Evolutionary conservation across 2,888 invertebrate species (phyloP), one percentile per base, ranked within the genome.

Genomic region (Cataglyphis altisquamis): DNA sequence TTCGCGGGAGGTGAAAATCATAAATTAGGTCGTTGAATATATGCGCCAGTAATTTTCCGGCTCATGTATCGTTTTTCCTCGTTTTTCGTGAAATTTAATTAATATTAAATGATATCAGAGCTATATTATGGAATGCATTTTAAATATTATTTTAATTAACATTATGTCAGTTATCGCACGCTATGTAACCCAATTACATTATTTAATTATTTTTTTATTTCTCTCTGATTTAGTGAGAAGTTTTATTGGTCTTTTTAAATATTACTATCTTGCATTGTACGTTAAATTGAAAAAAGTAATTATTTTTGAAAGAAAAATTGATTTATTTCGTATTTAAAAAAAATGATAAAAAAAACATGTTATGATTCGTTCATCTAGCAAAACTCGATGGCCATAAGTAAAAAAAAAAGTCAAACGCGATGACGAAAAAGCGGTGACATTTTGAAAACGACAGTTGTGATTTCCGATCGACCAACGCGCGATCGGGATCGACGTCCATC

Each of bases 1-100:
- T 60, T 45, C 60, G 60, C 36, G 45, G 21, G 2, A 9, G 52
- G 9, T 10, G 15, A 12, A 5, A 18, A 62, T 36, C 62, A 80
- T 80, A 62, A 80, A 80, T 80, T 72, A 70, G 72, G 45, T 72
- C 72, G 78, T 36, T 72, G 72, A 62, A 72, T 12, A 21, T 39
- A 62, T 41, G 41, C 6, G 32, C 32, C 52, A 52, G 45, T 72
- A 32, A 80, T 80, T 80, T 80, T 72, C 60, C 41, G 21, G 72
- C 62, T 78, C 62, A 80, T 80, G 62, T 72, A 41, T 48, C 5
- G 32, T 25, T 48, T 72, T 64, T 21, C 4, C 39, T 36, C 48
- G 25, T 70, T 21, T 60, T 60, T 25, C 29, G 2, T 21, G 12
- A 25, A 36, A 62, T 62, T 72, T 72, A 80, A 80, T 80, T 80